phyloP scores from a whole-genome alignment of 2,888 invertebrate species.

The Sinohyriopsis cumingii region DNA sequence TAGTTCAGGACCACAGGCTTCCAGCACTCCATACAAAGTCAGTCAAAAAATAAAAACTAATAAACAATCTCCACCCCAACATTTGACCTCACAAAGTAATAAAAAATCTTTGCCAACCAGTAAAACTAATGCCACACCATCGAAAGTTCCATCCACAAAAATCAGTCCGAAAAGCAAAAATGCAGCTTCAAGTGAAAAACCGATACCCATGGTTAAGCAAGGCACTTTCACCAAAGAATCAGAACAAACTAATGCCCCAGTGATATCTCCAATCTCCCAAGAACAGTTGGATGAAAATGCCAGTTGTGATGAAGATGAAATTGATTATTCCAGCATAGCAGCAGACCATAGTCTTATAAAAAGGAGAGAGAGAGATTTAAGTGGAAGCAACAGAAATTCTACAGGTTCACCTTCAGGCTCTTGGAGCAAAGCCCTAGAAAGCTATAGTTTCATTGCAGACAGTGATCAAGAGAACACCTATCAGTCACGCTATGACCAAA shows the following conservation, averaged over 20 bases:
- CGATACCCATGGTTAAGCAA: conserved; percentile 79
- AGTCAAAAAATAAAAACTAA: conserved; percentile 18
- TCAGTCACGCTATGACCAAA: conserved; percentile 5
- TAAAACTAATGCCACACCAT: conserved; percentile 14
- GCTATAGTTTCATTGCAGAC: conserved; percentile 46
- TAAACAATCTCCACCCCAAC: conserved; percentile 32
- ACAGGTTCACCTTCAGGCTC: conserved; percentile 44
- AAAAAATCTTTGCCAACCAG: conserved; percentile 1
- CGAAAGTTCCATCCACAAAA: conserved; percentile 8
- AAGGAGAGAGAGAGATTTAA: conserved; percentile 1
- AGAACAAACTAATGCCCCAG: conserved; percentile 51
- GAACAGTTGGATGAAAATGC: conserved; percentile 8
- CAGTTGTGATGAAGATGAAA: conserved; percentile 1
- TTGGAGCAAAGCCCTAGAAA: conserved; percentile 53
- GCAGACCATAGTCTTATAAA: conserved; percentile 1
- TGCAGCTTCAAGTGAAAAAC: conserved; percentile 36
- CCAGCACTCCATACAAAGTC: conserved; percentile 44
- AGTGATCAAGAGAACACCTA: conserved; percentile 5
- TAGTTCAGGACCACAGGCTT: conserved; percentile 36
- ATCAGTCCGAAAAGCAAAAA: conserved; percentile 10
- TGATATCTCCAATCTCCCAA: conserved; percentile 30
- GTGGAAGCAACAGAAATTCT: conserved; percentile 28
- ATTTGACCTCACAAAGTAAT: conserved; percentile 18
- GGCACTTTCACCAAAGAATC: conserved; percentile 92
- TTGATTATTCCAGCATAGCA: conserved; percentile 1